These are phyloP conservation scores for Antheraea yamamai DNA, from an alignment of 2,888 invertebrate species.

Conservation along the genomic window DNA sequence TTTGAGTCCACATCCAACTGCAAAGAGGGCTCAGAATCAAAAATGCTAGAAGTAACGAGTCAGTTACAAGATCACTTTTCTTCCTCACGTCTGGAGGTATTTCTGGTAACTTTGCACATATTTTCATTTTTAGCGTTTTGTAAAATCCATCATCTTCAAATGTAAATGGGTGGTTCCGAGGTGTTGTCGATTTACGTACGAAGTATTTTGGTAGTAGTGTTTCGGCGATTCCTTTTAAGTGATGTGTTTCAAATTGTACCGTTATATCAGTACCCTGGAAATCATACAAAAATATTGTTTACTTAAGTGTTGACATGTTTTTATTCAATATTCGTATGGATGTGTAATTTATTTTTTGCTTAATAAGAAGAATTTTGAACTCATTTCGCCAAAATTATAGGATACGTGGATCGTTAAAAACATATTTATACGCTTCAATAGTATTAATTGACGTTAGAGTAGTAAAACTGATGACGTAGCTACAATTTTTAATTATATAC, in stretches of 20 bases:
- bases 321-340: not conserved
- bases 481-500: no score
- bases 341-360: not conserved
- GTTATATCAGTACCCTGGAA: slow-evolving; percentile 85
- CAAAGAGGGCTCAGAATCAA: slow-evolving; percentile 50
- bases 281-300: not conserved
- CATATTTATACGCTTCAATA: no score
- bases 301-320: not conserved
- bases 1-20: slow-evolving; percentile 59
- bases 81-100: slow-evolving; percentile 63
- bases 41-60: slow-evolving; percentile 51
- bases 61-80: slow-evolving; percentile 61
- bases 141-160: slow-evolving; percentile 90
- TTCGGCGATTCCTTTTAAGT: slow-evolving; percentile 81
- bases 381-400: no score
- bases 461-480: no score
- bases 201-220: slow-evolving; percentile 85
- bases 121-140: slow-evolving; percentile 85
- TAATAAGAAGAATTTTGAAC: not conserved
- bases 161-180: slow-evolving; percentile 87
- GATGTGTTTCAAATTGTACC: slow-evolving; percentile 84
- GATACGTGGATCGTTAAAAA: no score
- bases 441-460: no score
- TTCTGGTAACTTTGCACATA: slow-evolving; percentile 77
- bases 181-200: slow-evolving; percentile 82